Evolutionary conservation across 1,140 invertebrate species (phyloP).

Genomic region (Cydia splendana): DNA sequence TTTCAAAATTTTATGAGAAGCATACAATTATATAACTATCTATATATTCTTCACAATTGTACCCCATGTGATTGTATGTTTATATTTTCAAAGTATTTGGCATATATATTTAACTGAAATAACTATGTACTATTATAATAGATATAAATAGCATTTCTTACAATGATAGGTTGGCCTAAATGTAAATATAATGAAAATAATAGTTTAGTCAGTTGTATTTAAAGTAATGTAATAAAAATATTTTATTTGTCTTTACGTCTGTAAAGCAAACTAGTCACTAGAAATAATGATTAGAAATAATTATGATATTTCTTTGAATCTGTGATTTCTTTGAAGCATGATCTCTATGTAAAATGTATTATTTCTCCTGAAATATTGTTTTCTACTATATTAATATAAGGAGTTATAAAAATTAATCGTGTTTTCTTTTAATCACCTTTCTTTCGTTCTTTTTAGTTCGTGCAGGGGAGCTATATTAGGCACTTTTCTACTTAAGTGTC

Average conservation of each 20-base stretch:
- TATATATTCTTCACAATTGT: constrained; percentile 7
- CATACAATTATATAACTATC: background rate
- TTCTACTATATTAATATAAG: constrained; percentile 28
- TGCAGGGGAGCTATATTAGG: too few relatives aligned
- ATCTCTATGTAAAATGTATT: constrained; percentile 24
- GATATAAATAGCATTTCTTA: constrained; percentile 32
- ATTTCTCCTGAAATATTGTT: constrained; percentile 15
- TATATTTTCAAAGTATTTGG: constrained; percentile 15
- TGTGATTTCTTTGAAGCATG: constrained; percentile 4
- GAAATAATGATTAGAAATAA: constrained; percentile 25
- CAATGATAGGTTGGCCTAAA: constrained; percentile 33
- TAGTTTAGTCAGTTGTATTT: constrained; percentile 8
- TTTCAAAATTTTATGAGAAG: background rate
- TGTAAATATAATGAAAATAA: constrained; percentile 31
- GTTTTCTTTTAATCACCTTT: background rate
- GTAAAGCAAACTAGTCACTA: constrained; percentile 13
- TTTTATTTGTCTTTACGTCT: constrained; percentile 9
- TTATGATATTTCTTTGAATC: constrained; percentile 30
- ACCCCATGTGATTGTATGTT: constrained; percentile 7
- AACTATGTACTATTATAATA: background rate
- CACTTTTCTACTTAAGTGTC: too few relatives aligned
- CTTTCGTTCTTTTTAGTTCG: too few relatives aligned
- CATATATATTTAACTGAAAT: constrained; percentile 15
- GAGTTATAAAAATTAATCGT: constrained; percentile 19
- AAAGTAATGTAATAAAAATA: constrained; percentile 13